Conservation (phyloP, 2,113 vertebrate species). For the Chloebia gouldiae region DNA sequence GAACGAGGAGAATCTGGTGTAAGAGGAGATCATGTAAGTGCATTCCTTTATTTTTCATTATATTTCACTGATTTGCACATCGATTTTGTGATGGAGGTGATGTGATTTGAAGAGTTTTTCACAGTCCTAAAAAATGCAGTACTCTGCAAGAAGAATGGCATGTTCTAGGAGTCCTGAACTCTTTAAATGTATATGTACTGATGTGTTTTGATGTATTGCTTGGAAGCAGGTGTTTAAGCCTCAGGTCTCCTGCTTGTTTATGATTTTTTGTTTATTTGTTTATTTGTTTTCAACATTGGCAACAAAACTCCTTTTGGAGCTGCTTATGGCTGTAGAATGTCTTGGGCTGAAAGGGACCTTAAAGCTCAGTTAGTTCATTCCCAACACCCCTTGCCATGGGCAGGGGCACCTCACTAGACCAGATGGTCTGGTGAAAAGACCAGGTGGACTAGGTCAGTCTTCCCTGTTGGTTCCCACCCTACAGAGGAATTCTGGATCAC, state of each 20-base stretch:
- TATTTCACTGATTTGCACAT: neutral
- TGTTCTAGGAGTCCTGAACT: neutral
- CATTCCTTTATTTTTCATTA: neutral
- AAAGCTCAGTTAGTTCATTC: neutral
- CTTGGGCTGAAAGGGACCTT: neutral
- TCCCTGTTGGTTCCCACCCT: neutral
- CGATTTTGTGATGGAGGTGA: neutral
- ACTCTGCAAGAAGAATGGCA: neutral
- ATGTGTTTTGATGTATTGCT: neutral
- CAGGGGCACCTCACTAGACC: neutral
- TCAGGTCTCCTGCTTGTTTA: neutral
- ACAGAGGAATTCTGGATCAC: neutral
- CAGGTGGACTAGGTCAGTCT: neutral
- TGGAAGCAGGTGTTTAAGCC: neutral
- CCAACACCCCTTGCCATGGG: too few relatives aligned
- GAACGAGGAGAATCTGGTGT: conserved; percentile 76
- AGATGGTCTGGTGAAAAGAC: neutral
- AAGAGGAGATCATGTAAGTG: conserved; percentile 84
- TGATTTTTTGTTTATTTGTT: neutral
- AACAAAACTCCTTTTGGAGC: neutral
- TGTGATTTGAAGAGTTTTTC: neutral
- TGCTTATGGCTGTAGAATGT: neutral
- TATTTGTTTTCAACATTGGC: neutral
- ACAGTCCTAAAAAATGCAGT: neutral
- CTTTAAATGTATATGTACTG: neutral